Conservation (phyloP, 2,113 vertebrate species). For the Dendrocopos noguchii region DNA sequence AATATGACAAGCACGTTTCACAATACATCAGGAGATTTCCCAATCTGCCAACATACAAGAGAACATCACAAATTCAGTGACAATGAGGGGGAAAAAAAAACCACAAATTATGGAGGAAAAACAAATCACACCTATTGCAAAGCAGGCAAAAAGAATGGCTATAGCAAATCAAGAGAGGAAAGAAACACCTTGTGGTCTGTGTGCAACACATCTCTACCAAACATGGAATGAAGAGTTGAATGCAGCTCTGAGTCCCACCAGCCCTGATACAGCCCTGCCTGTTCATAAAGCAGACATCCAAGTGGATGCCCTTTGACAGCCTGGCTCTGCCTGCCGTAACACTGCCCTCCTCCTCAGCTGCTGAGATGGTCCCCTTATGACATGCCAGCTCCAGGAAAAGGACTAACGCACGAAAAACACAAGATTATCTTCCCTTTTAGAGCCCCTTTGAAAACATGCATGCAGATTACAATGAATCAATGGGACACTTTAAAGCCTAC, state of each 20-base stretch:
- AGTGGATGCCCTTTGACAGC: neutral
- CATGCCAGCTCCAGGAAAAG: neutral
- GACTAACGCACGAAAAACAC: accelerated
- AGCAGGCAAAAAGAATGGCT: neutral
- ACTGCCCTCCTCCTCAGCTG: neutral
- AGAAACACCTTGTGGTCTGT: accelerated
- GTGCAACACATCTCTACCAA: neutral
- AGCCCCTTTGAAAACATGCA: neutral
- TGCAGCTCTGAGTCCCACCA: accelerated
- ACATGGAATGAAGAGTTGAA: neutral
- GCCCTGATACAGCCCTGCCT: neutral
- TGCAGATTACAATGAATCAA: accelerated
- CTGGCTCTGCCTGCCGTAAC: neutral
- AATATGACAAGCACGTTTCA: neutral
- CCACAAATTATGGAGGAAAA: neutral
- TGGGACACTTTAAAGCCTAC: neutral
- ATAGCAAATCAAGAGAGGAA: neutral
- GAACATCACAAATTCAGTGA: neutral
- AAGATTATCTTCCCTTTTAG: neutral
- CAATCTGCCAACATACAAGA: neutral
- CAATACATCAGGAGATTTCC: neutral
- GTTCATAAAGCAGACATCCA: neutral
- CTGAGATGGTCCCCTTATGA: accelerated
- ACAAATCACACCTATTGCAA: neutral
- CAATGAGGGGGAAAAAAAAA: neutral